These are phyloP conservation scores for Drosophila parthenogenetica DNA, from an alignment of 2,888 invertebrate genomes.

Conservation along the genomic window DNA sequence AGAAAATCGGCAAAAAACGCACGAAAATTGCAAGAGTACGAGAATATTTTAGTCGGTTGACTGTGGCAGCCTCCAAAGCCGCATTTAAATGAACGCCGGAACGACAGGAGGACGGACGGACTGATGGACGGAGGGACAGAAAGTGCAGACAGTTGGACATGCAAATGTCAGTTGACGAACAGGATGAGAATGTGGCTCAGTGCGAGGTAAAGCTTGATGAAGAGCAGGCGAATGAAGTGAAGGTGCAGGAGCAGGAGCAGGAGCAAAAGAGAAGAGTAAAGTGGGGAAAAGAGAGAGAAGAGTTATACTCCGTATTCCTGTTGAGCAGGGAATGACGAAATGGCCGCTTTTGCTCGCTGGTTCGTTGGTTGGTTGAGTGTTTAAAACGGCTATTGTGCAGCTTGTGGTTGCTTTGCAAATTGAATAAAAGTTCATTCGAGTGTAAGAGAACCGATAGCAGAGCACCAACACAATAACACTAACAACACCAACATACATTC, in stretches of 20 bases:
- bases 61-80: conserved; percentile 38
- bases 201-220: conserved; percentile 21
- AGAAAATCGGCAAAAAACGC: conserved; percentile 34
- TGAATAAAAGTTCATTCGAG: conserved; percentile 82
- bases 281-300: conserved; percentile 1
- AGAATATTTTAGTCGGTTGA: conserved; percentile 51
- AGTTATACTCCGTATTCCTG: conserved; percentile 13
- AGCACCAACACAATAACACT: conserved; percentile 30
- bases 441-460: conserved; percentile 82
- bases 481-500: conserved; percentile 39
- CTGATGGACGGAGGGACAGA: conserved; percentile 5
- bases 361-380: conserved; percentile 69
- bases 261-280: not conserved
- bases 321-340: conserved; percentile 67
- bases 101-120: conserved; percentile 1
- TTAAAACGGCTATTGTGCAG: conserved; percentile 81
- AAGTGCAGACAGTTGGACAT: conserved; percentile 71
- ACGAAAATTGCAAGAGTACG: conserved; percentile 52
- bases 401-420: conserved; percentile 82
- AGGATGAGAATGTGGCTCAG: conserved; percentile 10
- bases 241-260: too few relatives aligned
- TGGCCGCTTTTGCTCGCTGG: conserved; percentile 59
- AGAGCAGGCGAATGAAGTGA: not conserved
- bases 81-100: conserved; percentile 75
- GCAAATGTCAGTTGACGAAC: conserved; percentile 68